Evolutionary conservation across 2,113 vertebrate genomes (phyloP).

Genomic region (Rhizomys pruinosus): DNA sequence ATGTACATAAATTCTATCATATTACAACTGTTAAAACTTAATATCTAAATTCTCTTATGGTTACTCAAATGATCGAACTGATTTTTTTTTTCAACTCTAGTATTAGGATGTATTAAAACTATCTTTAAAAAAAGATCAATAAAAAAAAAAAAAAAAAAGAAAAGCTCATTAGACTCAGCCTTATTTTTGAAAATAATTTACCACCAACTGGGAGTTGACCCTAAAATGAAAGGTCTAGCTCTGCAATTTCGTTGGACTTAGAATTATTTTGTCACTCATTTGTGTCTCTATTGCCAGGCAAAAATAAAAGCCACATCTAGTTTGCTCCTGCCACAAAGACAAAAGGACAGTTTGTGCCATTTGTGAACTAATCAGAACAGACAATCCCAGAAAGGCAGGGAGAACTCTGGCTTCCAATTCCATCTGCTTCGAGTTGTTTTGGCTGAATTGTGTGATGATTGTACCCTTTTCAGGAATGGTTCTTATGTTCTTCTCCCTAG

Average conservation of each 20-base stretch:
- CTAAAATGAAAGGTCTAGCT: conserved; percentile 30
- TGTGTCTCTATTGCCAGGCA: conserved; percentile 36
- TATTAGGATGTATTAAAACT: not conserved
- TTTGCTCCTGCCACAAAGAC: conserved; percentile 50
- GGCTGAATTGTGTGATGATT: conserved; percentile 28
- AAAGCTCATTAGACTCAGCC: not conserved
- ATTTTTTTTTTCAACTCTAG: not conserved
- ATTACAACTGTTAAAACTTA: conserved; percentile 1
- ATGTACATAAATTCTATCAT: not conserved
- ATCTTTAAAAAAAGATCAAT: conserved; percentile 13
- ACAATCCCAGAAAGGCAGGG: not conserved
- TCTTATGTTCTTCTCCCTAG: not conserved
- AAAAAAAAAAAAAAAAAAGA: too few relatives aligned
- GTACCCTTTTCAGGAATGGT: not conserved
- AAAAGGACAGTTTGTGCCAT: conserved; percentile 48
- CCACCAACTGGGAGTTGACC: not conserved
- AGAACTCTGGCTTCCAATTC: conserved; percentile 36
- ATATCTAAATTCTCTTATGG: not conserved
- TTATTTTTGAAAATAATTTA: conserved; percentile 28
- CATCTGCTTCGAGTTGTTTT: conserved; percentile 60
- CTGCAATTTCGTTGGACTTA: conserved; percentile 13
- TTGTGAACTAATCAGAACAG: conserved; percentile 58
- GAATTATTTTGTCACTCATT: conserved; percentile 48
- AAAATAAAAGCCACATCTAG: conserved; percentile 47
- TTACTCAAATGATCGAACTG: not conserved